These are phyloP conservation scores for Melinaea menophilus DNA, from an alignment of 2,888 invertebrate species.

Conservation along the genomic window DNA sequence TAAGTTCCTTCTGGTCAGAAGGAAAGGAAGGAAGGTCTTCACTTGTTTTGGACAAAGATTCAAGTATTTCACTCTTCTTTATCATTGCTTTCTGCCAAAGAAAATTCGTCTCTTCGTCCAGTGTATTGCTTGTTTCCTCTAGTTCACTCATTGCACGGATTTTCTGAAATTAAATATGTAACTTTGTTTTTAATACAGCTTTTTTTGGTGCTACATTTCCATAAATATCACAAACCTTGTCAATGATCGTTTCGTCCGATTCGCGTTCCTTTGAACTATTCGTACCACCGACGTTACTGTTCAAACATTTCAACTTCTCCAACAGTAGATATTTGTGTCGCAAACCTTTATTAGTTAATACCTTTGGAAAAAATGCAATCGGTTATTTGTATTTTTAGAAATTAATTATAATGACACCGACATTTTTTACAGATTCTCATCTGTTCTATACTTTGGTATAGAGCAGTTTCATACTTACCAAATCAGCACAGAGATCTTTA, in stretches of 20 bases:
- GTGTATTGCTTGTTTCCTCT: constrained; percentile 36
- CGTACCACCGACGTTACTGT: neutral
- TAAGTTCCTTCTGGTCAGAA: constrained; percentile 22
- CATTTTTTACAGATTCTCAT: constrained; percentile 15
- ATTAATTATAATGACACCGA: constrained; percentile 12
- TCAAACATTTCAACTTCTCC: constrained; percentile 9
- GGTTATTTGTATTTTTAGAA: no score
- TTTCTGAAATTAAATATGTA: constrained; percentile 15
- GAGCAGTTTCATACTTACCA: constrained; percentile 39
- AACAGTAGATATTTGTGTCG: constrained; percentile 29
- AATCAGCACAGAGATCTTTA: constrained; percentile 37
- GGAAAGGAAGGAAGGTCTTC: constrained; percentile 20
- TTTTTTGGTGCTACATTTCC: neutral
- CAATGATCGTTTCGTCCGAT: neutral
- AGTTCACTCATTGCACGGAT: constrained; percentile 28
- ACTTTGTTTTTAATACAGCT: constrained; percentile 5
- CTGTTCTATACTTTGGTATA: constrained; percentile 1
- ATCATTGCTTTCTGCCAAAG: constrained; percentile 34
- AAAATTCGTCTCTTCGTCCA: constrained; percentile 37
- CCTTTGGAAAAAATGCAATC: constrained; percentile 30
- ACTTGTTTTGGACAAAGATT: constrained; percentile 29
- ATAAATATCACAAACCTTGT: neutral
- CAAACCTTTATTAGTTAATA: constrained; percentile 39
- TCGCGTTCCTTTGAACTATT: neutral
- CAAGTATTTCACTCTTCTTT: constrained; percentile 26